A percentile compares a stretch with the other conserved stretches of the same genome.
Conservation (phyloP, 2,113 vertebrate species). For the Gila orcuttii region DNA sequence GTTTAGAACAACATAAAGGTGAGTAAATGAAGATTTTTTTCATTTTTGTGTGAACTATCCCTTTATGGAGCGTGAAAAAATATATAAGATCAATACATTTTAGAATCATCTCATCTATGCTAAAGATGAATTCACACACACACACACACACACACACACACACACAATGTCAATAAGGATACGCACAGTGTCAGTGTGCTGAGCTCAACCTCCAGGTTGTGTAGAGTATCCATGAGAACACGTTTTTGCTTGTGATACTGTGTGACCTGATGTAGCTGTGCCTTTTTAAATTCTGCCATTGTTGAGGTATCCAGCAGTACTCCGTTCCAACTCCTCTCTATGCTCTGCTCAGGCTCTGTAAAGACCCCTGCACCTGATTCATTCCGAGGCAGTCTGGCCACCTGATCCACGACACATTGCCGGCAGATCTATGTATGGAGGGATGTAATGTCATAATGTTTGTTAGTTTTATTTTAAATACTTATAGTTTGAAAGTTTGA, state of each 20-base stretch:
- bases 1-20: too few species aligned
- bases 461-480: neutral
- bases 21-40: too few species aligned
- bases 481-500: neutral
- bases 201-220: slow-evolving; percentile 74
- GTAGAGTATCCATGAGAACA: slow-evolving; percentile 70
- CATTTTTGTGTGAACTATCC: too few species aligned
- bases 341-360: slow-evolving; percentile 27
- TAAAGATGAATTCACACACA: neutral
- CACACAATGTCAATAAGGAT: neutral
- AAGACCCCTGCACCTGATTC: neutral
- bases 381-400: slow-evolving; percentile 51
- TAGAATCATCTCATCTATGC: neutral
- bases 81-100: neutral
- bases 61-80: too few species aligned
- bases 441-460: neutral
- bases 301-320: slow-evolving; percentile 77
- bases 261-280: slow-evolving; percentile 76
- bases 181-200: slow-evolving; percentile 86
- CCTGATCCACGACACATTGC: slow-evolving; percentile 62
- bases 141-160: neutral
- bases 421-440: slow-evolving; percentile 59
- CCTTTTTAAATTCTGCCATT: slow-evolving; percentile 80
- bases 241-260: slow-evolving; percentile 78
- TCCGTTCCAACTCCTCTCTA: slow-evolving; percentile 66